Evolutionary conservation across 2,888 invertebrate genomes (phyloP).

Genomic region (Dastarcus helophoroides): DNA sequence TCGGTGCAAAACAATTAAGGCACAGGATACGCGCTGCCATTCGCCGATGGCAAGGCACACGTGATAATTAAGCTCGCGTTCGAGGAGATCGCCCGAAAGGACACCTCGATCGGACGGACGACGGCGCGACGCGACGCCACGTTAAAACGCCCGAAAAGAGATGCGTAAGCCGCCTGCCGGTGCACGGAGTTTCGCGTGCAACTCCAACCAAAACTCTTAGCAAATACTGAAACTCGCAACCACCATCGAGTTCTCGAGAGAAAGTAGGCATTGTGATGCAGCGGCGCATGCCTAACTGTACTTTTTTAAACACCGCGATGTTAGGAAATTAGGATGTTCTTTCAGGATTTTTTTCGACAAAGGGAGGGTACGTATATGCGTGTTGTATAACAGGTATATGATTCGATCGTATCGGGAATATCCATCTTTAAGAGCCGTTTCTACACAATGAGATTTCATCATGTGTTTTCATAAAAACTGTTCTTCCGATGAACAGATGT

Average conservation of each 20-base stretch:
- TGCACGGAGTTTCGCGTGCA: slow-evolving; percentile 18
- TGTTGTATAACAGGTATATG: no score
- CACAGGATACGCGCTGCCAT: background rate
- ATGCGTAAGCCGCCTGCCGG: no score
- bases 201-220: slow-evolving; percentile 28
- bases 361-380: no score
- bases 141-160: no score
- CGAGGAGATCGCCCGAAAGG: background rate
- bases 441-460: no score
- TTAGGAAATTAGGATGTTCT: no score
- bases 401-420: no score
- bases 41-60: background rate
- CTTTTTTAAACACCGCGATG: slow-evolving; percentile 22
- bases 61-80: background rate
- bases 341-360: no score
- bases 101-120: background rate
- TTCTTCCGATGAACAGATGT: no score
- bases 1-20: no score
- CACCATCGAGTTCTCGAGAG: slow-evolving; percentile 22
- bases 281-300: slow-evolving; percentile 29
- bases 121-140: background rate
- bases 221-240: slow-evolving; percentile 28
- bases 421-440: no score
- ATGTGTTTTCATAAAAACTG: no score
- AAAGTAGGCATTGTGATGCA: slow-evolving; percentile 27